Percentiles rank a stretch among this genome's conserved stretches.
Conservation (phyloP, 2,888 invertebrate genomes). For the Dryobota labecula region DNA sequence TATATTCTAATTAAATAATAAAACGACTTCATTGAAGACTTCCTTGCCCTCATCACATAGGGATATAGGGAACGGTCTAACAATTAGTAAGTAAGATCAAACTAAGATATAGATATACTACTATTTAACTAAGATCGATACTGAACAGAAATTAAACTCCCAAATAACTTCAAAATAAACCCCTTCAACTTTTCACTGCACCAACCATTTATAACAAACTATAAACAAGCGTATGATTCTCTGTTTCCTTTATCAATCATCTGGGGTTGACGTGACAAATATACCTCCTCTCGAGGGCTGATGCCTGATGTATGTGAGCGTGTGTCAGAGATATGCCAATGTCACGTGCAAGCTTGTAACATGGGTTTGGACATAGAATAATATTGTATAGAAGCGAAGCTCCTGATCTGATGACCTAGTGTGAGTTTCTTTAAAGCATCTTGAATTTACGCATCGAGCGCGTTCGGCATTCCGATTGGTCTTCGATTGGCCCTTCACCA, state of each 20-base stretch:
- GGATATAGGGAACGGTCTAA: too few relatives aligned
- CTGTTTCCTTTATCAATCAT: slow-evolving; percentile 75
- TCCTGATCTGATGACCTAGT: too few relatives aligned
- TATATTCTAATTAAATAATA: too few relatives aligned
- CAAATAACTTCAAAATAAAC: background rate
- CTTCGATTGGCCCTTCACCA: too few relatives aligned
- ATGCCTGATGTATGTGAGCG: slow-evolving; percentile 62
- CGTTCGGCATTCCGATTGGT: too few relatives aligned
- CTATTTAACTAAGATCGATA: background rate
- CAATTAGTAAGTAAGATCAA: too few relatives aligned
- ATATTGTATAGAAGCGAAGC: slow-evolving; percentile 13
- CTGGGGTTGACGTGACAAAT: slow-evolving; percentile 72
- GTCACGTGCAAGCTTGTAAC: slow-evolving; percentile 68
- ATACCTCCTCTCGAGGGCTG: slow-evolving; percentile 60
- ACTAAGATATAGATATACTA: too few relatives aligned
- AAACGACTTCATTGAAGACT: too few relatives aligned
- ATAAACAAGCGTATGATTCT: slow-evolving; percentile 61
- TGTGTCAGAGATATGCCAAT: slow-evolving; percentile 68
- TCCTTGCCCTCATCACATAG: too few relatives aligned
- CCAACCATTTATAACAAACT: slow-evolving; percentile 25
- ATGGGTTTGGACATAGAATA: slow-evolving; percentile 53
- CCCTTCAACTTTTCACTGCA: background rate
- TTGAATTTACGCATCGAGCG: too few relatives aligned
- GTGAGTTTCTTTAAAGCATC: too few relatives aligned
- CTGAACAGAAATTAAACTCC: background rate